Base-by-base conservation (phyloP, 2,797 vertebrate species). In the Peromyscus nudipes region DNA sequence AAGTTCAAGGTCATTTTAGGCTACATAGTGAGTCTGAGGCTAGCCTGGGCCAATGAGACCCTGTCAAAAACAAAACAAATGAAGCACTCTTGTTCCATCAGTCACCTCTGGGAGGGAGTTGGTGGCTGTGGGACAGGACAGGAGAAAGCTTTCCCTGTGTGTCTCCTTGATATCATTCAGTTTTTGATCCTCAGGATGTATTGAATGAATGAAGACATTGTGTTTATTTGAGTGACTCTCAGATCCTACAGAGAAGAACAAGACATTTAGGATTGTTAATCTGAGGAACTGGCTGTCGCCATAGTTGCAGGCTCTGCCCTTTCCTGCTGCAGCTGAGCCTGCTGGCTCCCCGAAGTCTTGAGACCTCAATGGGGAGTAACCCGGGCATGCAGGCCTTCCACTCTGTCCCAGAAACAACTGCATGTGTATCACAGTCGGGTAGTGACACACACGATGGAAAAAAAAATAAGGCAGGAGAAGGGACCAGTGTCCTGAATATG, bases 221-320 rank as follows among this genome's bases (percentile, higher is more conserved):
- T 73, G 8, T 89, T 80, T 83, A 62, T 86, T 87, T 93, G 89
- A 93, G 73, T 82, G 79, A 89, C 40, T 95, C 96, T 62, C 40
- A 23, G 52, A 43, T 65, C 92, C 65, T 25, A 17, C 69, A 52
- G 40, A n/a, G 67, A 67, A 37, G 79, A 73, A 37, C n/a, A 73
- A 87, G 64, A 85, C 14, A 52, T 25, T 31, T 34, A 67, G 46
- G 40, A 82, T 60, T 67, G 2, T 64, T 89, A 37, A 46, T 23
- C 4, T 49, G 46, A 81, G 62, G n/a, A 69, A 49, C 67, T 43
- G 62, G n/a, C 23, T 64, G 16, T 65, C 34, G 31, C 34, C 12
- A 52, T 49, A 25, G 25, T 43, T 43, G n/a, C 23, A 89, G 52
- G 40, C 64, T 55, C 77, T 40, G 60, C 10, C 84, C 49, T 86